Base-by-base conservation (phyloP, 2,888 invertebrate genomes). In the Teleogryllus oceanicus region DNA sequence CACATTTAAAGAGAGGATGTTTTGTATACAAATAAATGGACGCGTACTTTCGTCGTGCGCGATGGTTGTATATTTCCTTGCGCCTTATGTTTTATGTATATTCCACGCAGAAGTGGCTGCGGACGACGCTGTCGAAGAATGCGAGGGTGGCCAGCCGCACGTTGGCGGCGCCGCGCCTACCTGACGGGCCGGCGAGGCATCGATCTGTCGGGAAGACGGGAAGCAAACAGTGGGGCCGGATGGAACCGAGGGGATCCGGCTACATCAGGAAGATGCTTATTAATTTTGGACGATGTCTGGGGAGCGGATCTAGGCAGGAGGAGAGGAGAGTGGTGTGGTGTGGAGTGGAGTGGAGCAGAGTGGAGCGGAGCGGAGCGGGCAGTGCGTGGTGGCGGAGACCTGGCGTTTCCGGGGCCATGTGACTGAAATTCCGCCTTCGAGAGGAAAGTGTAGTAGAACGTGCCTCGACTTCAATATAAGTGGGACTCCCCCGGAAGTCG, bases 261-360 rank as follows among this genome's bases (percentile, higher is more conserved):
- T 37, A 37, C 37, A 37, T 37, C 37, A 62, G 62, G 62, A 62
- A 62, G 62, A 62, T 62, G 62, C 62, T 62, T 62, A 62, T 62
- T 62, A 62, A 62, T 62, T 62, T 62, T 62, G 62, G 62, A 62
- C 62, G 62, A 62, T 62, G 62, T n/a, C 62, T 62, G 62, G 62
- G 62, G 62, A 62, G 62, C 62, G 62, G 62, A 62, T 62, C 62
- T 62, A 62, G 62, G 62, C 13, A 11, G 16, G 62, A 13, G 62
- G 4, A 62, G 37, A 37, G 37, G 8, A 37, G 37, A 37, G 37
- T 37, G 37, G 37, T 8, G 16, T 62, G 62, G 13, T 13, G 62
- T 5, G 62, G 62, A 13, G 13, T 8, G 16, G n/a, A 11, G 16
- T 13, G 0, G 62, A 16, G 62, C 3, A 16, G 13, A n/a, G 62